phyloP scores from a whole-genome alignment of 2,113 vertebrate genomes.

The Daphoenositta chrysoptera region DNA sequence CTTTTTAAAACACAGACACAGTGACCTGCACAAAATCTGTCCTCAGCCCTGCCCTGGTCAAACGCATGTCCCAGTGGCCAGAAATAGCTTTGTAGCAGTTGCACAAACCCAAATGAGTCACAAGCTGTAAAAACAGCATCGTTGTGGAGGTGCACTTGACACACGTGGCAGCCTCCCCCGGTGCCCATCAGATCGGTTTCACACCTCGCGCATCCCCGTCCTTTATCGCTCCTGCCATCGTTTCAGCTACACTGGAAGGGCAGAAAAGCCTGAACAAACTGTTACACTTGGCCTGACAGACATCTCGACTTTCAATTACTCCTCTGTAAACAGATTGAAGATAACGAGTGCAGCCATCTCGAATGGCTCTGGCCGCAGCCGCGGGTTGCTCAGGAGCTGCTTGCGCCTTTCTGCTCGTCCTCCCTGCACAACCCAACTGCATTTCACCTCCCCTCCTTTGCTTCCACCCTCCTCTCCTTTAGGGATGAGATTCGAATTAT shows the following conservation, averaged over 20 bases:
- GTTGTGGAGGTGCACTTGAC: background rate
- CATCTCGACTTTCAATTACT: slow-evolving; percentile 68
- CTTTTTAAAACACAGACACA: background rate
- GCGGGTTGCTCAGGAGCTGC: background rate
- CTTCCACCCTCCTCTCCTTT: background rate
- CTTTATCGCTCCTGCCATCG: background rate
- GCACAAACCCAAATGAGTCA: background rate
- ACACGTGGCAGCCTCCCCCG: background rate
- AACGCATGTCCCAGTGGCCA: background rate
- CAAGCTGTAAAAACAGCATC: background rate
- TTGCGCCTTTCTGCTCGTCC: background rate
- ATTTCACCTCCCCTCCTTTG: background rate
- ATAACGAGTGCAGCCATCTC: slow-evolving; percentile 49
- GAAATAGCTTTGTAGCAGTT: background rate
- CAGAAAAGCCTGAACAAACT: slow-evolving; percentile 68
- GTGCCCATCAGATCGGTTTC: slow-evolving; percentile 50
- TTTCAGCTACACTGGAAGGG: slow-evolving; percentile 27
- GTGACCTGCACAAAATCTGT: background rate
- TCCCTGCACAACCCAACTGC: background rate
- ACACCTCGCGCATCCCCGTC: background rate
- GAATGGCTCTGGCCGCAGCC: background rate
- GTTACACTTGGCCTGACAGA: slow-evolving; percentile 66
- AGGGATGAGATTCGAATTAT: background rate
- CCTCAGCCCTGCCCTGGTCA: background rate
- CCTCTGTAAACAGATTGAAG: slow-evolving; percentile 69